These are phyloP conservation scores for Machimus rusticus DNA, from an alignment of 2,888 invertebrate species.

Conservation along the genomic window DNA sequence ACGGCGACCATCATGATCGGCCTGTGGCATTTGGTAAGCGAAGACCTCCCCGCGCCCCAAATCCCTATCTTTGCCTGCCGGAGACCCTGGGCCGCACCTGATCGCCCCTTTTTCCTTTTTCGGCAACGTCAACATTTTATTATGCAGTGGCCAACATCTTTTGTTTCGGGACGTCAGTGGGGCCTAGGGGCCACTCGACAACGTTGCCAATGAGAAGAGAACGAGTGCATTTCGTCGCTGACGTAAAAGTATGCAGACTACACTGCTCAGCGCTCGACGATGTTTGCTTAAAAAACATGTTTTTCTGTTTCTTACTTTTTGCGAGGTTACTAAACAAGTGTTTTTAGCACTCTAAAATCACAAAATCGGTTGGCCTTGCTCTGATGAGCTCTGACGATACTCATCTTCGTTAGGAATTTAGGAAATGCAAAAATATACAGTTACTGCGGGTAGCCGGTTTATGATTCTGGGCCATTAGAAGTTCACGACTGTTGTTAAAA, in stretches of 20 bases:
- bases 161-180: not conserved
- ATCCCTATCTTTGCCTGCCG: not conserved
- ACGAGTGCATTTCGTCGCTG: not conserved
- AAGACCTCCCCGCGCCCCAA: not conserved
- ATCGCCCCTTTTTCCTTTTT: not conserved
- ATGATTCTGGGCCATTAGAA: not conserved
- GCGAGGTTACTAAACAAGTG: not conserved
- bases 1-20: slow-evolving; percentile 83
- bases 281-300: not conserved
- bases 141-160: not conserved
- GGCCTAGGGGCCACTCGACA: not conserved
- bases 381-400: not conserved
- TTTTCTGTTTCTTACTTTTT: not conserved
- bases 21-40: slow-evolving; percentile 83
- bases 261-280: not conserved
- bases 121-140: not conserved
- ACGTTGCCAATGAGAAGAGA: not conserved
- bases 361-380: not conserved
- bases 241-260: not conserved
- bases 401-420: not conserved
- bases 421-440: not conserved
- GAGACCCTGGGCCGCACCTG: not conserved
- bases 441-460: not conserved
- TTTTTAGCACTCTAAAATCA: not conserved
- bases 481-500: not conserved